A percentile compares a stretch with the other conserved stretches of the same genome.
These are phyloP conservation scores for Philereme transversata DNA, from an alignment of 2,888 invertebrate genomes.

Conservation along the genomic window DNA sequence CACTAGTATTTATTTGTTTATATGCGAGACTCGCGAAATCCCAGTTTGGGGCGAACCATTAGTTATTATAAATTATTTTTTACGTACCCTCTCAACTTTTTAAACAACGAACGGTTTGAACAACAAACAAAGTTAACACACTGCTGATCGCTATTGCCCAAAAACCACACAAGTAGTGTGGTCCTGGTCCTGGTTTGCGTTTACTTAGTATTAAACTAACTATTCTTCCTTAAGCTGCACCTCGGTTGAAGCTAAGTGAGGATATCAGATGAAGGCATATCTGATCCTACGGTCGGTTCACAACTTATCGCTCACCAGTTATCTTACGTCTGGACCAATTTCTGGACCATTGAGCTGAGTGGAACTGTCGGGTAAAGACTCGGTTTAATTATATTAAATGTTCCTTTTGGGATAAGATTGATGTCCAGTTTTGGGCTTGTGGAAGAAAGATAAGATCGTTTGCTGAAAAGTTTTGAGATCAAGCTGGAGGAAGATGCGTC, in stretches of 20 bases:
- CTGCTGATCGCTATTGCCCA: too few species aligned
- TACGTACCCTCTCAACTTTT: too few species aligned
- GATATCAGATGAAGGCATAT: conserved; percentile 46
- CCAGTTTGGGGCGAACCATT: too few species aligned
- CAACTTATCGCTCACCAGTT: conserved; percentile 56
- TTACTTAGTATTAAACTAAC: conserved; percentile 1
- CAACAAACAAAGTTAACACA: too few species aligned
- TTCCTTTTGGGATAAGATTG: conserved; percentile 38
- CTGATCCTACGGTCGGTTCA: conserved; percentile 59
- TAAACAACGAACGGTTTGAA: too few species aligned
- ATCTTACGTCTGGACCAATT: conserved; percentile 59
- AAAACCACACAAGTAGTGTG: too few species aligned
- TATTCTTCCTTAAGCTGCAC: conserved; percentile 10
- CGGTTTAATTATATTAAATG: conserved; percentile 58
- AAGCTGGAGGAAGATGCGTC: neutral
- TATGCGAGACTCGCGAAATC: too few species aligned
- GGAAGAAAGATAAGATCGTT: conserved; percentile 13
- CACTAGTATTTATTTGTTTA: too few species aligned
- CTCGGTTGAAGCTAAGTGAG: conserved; percentile 33
- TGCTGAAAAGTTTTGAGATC: neutral
- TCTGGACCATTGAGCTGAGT: conserved; percentile 58
- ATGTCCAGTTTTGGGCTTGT: conserved; percentile 31
- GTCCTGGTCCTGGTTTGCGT: too few species aligned
- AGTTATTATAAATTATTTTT: too few species aligned
- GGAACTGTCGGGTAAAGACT: conserved; percentile 43